These are phyloP conservation scores for Heliconius hermathena DNA, from an alignment of 1,140 invertebrate species.

Conservation along the genomic window DNA sequence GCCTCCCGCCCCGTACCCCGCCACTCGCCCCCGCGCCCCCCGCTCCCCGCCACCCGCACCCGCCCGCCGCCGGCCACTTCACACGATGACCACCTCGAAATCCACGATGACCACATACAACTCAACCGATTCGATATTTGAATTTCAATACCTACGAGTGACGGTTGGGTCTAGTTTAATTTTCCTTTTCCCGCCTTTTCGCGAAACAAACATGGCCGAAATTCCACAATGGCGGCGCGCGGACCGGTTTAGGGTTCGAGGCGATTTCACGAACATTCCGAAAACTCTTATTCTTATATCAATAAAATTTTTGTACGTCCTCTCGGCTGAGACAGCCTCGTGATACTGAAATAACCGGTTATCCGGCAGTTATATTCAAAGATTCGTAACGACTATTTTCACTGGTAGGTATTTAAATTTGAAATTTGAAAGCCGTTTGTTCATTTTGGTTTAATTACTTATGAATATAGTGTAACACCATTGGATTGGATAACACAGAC, in stretches of 20 bases:
- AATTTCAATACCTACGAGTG: constrained; percentile 46
- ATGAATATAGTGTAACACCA: constrained; percentile 50
- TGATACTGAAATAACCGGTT: constrained; percentile 72
- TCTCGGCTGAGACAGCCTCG: constrained; percentile 58
- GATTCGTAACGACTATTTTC: constrained; percentile 40
- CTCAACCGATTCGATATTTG: constrained; percentile 51
- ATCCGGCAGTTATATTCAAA: constrained; percentile 42
- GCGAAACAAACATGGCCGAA: constrained; percentile 72
- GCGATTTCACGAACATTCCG: constrained; percentile 63
- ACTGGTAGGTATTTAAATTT: constrained; percentile 54
- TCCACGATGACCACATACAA: constrained; percentile 54
- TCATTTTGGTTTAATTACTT: constrained; percentile 50
- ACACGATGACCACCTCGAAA: constrained; percentile 51
- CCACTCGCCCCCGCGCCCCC: constrained; percentile 46
- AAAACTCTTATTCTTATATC: constrained; percentile 44
- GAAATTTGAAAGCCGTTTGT: constrained; percentile 52
- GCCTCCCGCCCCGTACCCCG: constrained; percentile 57
- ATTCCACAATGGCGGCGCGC: constrained; percentile 60
- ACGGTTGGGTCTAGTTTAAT: constrained; percentile 45
- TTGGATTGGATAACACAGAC: constrained; percentile 40
- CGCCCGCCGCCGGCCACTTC: constrained; percentile 47
- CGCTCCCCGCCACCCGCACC: constrained; percentile 27
- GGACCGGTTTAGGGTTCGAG: constrained; percentile 59
- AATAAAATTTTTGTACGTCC: constrained; percentile 57
- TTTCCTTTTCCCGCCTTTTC: constrained; percentile 48